A percentile compares a stretch with the other conserved stretches of the same genome.
These are phyloP conservation scores for Thripadectes ignobilis DNA, from an alignment of 2,797 vertebrate species.

Conservation along the genomic window DNA sequence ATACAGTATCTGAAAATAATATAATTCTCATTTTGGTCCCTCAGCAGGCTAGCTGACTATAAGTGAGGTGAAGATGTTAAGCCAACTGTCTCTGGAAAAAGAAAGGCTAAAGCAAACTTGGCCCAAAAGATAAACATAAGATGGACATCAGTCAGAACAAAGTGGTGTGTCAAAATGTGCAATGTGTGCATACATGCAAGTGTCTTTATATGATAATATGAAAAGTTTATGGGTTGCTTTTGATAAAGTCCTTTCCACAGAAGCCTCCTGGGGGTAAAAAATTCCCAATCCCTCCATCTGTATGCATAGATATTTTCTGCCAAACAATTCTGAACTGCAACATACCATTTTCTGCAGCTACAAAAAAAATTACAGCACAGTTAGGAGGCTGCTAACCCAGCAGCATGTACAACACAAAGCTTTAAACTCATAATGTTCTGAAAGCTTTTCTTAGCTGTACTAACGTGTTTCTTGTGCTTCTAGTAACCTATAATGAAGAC, in stretches of 20 bases:
- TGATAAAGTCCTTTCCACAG: neutral
- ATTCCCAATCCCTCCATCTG: neutral
- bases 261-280: neutral
- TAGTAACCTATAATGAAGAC: slow-evolving; percentile 41
- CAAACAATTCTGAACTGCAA: neutral
- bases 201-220: neutral
- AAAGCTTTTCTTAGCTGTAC: slow-evolving; percentile 36
- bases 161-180: neutral
- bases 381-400: slow-evolving; percentile 3
- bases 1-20: neutral
- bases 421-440: slow-evolving; percentile 29
- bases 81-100: neutral
- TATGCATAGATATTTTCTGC: neutral
- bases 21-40: neutral
- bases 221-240: neutral
- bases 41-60: neutral
- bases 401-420: neutral
- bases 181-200: neutral
- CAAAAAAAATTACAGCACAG: slow-evolving; percentile 7
- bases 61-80: neutral
- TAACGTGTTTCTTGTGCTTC: slow-evolving; percentile 3
- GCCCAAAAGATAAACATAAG: neutral
- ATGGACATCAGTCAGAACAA: neutral
- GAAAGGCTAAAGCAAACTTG: neutral
- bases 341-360: slow-evolving; percentile 48